Base-by-base conservation (phyloP, 2,113 vertebrate genomes). In the Laticauda laticaudata region DNA sequence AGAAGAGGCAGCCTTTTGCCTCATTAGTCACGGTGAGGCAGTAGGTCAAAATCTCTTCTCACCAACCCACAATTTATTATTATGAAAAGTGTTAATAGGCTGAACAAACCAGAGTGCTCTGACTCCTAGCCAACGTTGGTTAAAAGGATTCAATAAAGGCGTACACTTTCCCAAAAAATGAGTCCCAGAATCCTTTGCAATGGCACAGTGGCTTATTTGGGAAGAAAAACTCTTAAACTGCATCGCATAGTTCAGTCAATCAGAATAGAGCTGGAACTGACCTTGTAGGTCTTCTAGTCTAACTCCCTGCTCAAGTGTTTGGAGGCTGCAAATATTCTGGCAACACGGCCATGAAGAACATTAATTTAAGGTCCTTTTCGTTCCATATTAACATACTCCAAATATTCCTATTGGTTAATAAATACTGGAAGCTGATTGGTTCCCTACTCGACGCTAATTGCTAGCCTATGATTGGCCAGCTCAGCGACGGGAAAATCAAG, bases 101-200 rank as follows among this genome's bases (percentile, higher is more conserved):
- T 91, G 53, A 5, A 23, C 93, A 89, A 91, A 85, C 94, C 55
- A 95, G 48, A 93, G 96, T 93, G 93, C 94, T 29, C 39, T 39
- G 43, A 91, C 26, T 55, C n/a, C 26, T 53, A 9, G 29, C 24
- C 2, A 29, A 5, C 64, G 12, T n/a, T 34, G n/a, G 53, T 81
- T 75, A 75, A 3, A 81, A 12, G 3, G 21, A 51, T 55, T 23
- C 21, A 12, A 29, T n/a, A 15, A 90, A 69, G 26, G 11, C 11
- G 8, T 90, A 10, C 2, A 0, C 34, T 57, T 23, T 34, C 20
- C 21, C 12, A 9, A n/a, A 18, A 48, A 43, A 29, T 8, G 21
- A 7, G 43, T 3, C 24, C 24, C 14, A 90, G 39, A 45, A 45
- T 18, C 12, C 89, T 57, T 90, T 90, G 57, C 43, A 48, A 39